Evolutionary conservation across 2,797 vertebrate species (phyloP).

Genomic region (Etheostoma perlongum): DNA sequence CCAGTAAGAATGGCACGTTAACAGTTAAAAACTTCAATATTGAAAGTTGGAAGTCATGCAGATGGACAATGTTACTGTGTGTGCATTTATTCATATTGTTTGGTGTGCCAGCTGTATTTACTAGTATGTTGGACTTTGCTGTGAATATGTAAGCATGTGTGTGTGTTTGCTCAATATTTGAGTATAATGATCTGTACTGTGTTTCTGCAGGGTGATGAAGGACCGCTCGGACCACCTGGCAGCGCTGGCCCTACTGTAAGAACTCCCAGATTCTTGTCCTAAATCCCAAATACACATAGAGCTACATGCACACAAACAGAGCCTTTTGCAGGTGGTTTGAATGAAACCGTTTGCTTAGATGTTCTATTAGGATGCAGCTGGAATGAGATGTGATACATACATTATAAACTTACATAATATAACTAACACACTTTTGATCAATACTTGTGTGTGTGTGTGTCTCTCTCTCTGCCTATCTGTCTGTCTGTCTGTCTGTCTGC

Average conservation of each 20-base stretch:
- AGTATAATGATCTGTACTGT: conserved; percentile 40
- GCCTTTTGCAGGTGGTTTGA: conserved; percentile 30
- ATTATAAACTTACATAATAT: not conserved
- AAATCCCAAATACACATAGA: conserved; percentile 12
- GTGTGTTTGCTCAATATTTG: conserved; percentile 18
- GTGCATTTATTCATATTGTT: conserved; percentile 27
- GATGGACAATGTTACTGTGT: not conserved
- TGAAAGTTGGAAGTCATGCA: not conserved
- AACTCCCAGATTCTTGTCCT: conserved; percentile 42
- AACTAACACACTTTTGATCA: conserved; percentile 18
- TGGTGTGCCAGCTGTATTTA: conserved; percentile 41
- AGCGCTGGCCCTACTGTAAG: conserved; percentile 90
- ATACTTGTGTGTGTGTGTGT: conserved; percentile 18
- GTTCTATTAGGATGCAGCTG: conserved; percentile 25
- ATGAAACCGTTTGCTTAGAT: conserved; percentile 11
- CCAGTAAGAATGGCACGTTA: not conserved
- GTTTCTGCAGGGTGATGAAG: conserved; percentile 92
- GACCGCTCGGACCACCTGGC: conserved; percentile 90
- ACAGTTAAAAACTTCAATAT: not conserved
- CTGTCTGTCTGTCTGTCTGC: conserved; percentile 26
- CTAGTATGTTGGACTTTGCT: conserved; percentile 1
- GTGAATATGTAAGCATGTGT: not conserved
- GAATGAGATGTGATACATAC: conserved; percentile 24
- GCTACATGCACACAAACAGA: conserved; percentile 2
- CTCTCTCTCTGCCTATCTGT: too few relatives aligned